Conservation (phyloP, 2,113 vertebrate species). For the Ariopsis seemanni region DNA sequence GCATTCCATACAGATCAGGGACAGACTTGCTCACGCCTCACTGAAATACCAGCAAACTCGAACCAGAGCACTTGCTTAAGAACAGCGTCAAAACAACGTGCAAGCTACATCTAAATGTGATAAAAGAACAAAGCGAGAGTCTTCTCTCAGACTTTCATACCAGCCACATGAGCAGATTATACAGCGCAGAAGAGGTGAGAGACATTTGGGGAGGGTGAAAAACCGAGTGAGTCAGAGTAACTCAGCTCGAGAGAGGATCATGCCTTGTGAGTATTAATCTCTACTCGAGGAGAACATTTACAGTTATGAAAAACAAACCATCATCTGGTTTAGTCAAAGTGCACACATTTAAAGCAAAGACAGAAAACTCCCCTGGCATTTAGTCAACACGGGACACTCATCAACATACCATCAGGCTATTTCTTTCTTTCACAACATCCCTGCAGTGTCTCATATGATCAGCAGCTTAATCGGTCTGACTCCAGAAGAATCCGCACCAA, state of each 20-base stretch:
- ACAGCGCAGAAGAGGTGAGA: neutral
- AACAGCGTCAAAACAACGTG: neutral
- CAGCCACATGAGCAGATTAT: neutral
- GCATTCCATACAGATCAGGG: slow-evolving; percentile 17
- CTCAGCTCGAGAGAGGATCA: neutral
- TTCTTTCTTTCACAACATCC: slow-evolving; percentile 19
- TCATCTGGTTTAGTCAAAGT: neutral
- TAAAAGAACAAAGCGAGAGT: neutral
- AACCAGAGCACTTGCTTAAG: neutral
- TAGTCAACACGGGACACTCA: neutral
- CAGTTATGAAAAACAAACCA: slow-evolving; percentile 5
- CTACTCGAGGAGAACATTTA: neutral
- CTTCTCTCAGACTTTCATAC: neutral
- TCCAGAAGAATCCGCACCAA: neutral
- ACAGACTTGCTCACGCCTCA: neutral
- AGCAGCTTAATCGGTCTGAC: neutral
- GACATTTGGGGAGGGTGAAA: neutral
- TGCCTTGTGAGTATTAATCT: neutral
- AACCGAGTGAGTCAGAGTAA: neutral
- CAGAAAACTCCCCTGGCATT: neutral
- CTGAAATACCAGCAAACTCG: neutral
- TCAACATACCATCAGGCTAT: neutral
- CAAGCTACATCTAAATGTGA: neutral
- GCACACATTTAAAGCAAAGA: neutral
- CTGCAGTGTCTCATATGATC: slow-evolving; percentile 15